A percentile compares a stretch with the other conserved stretches of the same genome.
phyloP scores from a whole-genome alignment of 2,888 invertebrate species.

The Cephus sareptanus region DNA sequence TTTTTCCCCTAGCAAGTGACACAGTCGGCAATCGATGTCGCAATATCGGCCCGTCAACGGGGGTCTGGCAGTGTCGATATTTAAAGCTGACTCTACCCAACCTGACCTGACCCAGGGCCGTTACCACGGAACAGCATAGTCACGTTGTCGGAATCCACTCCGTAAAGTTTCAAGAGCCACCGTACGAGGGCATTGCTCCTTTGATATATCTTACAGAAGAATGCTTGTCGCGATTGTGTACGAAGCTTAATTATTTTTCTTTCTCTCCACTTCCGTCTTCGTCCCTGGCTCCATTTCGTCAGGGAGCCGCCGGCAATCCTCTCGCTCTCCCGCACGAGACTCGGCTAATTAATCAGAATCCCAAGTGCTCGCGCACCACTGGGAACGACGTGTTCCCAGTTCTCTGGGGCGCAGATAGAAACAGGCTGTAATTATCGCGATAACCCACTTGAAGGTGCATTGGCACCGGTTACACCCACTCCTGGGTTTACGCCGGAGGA shows the following conservation, averaged over 20 bases:
- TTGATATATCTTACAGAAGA: too few species aligned
- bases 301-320: not conserved
- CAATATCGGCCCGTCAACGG: constrained; percentile 17
- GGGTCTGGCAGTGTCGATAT: constrained; percentile 14
- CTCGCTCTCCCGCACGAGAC: not conserved
- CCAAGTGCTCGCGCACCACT: constrained; percentile 11
- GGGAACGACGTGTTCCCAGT: not conserved
- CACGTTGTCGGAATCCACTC: not conserved
- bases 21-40: constrained; percentile 23
- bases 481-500: not conserved
- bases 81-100: constrained; percentile 12
- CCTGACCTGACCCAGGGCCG: not conserved
- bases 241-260: constrained; percentile 9
- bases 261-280: not conserved
- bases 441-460: constrained; percentile 35
- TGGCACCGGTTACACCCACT: constrained; percentile 9
- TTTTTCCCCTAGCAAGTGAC: not conserved
- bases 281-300: not conserved
- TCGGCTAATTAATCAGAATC: constrained; percentile 23
- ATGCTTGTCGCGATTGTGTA: too few species aligned
- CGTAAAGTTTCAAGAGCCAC: not conserved
- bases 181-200: not conserved
- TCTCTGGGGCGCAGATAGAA: not conserved
- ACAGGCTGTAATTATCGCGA: constrained; percentile 36
- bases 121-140: not conserved